phyloP scores from a whole-genome alignment of 1,140 invertebrate species.

The Zophobas morio region DNA sequence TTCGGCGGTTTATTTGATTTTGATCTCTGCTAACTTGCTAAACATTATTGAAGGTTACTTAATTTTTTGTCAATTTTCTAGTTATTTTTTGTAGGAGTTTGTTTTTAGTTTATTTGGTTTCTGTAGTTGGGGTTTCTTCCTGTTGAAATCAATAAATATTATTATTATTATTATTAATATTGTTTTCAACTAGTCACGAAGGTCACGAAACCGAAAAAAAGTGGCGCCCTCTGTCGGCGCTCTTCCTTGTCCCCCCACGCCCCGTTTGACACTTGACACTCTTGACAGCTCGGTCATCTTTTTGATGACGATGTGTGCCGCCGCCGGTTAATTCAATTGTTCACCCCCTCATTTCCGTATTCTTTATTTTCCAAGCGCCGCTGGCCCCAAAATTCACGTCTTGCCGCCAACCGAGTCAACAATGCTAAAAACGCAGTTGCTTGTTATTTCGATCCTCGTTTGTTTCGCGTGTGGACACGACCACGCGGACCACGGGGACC shows the following conservation, averaged over 20 bases:
- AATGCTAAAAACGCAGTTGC: conserved; percentile 15
- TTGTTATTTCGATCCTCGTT: conserved; percentile 13
- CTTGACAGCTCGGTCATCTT: background rate
- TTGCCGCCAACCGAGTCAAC: background rate
- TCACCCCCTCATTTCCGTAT: background rate
- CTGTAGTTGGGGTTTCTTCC: too few species aligned
- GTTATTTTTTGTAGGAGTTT: too few species aligned
- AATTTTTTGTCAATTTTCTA: too few species aligned
- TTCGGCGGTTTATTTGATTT: too few species aligned
- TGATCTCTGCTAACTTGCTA: too few species aligned
- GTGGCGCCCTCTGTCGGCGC: background rate
- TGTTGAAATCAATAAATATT: too few species aligned
- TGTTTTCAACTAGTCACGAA: too few species aligned
- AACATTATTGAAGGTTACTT: too few species aligned
- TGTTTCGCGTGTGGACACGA: conserved; percentile 44
- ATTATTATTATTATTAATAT: too few species aligned
- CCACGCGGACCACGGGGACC: conserved; percentile 60
- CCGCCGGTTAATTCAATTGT: conserved; percentile 22
- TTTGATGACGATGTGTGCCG: conserved; percentile 25
- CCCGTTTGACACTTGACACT: background rate
- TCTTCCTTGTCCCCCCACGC: background rate
- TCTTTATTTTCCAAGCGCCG: background rate
- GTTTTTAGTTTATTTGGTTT: too few species aligned
- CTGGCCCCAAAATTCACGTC: background rate
- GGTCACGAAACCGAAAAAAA: too few species aligned